Evolutionary conservation across 2,888 invertebrate genomes (phyloP).

Genomic region (Corythucha ciliata): DNA sequence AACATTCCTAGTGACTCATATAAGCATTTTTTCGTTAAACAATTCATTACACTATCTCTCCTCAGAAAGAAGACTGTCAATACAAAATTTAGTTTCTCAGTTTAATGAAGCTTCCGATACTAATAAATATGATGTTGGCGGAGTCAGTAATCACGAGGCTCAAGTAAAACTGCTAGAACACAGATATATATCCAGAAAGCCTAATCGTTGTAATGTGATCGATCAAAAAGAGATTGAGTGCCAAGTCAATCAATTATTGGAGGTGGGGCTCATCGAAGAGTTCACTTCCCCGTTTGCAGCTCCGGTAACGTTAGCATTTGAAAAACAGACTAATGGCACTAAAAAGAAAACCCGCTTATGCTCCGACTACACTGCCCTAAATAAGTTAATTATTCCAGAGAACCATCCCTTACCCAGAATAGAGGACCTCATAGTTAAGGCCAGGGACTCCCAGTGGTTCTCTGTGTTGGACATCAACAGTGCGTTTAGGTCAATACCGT

Average conservation of each 20-base stretch:
- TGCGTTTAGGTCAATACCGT: slow-evolving; percentile 30
- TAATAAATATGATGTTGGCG: slow-evolving; percentile 24
- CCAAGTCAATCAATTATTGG: slow-evolving; percentile 17
- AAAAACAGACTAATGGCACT: slow-evolving; percentile 5
- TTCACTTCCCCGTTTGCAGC: slow-evolving; percentile 19
- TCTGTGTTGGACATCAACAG: slow-evolving; percentile 29
- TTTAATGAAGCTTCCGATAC: slow-evolving; percentile 19
- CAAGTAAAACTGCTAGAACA: slow-evolving; percentile 17
- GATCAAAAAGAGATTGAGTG: slow-evolving; percentile 25
- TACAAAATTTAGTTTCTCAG: slow-evolving; percentile 7
- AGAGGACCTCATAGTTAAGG: slow-evolving; percentile 24
- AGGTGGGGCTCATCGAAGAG: slow-evolving; percentile 17
- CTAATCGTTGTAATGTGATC: slow-evolving; percentile 20
- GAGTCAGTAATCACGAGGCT: slow-evolving; percentile 18
- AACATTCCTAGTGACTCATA: slow-evolving; percentile 10
- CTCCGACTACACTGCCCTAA: slow-evolving; percentile 8
- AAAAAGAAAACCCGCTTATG: slow-evolving; percentile 4
- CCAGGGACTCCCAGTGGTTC: slow-evolving; percentile 26
- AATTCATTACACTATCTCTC: slow-evolving; percentile 12
- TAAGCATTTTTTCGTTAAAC: slow-evolving; percentile 7
- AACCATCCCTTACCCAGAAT: slow-evolving; percentile 27
- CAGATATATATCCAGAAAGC: slow-evolving; percentile 23
- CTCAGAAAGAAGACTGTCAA: slow-evolving; percentile 12
- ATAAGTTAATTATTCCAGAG: slow-evolving; percentile 22
- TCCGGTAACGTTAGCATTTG: slow-evolving; percentile 15